Base-by-base conservation (phyloP, 2,888 invertebrate species). In the Choristoneura rosaceana region DNA sequence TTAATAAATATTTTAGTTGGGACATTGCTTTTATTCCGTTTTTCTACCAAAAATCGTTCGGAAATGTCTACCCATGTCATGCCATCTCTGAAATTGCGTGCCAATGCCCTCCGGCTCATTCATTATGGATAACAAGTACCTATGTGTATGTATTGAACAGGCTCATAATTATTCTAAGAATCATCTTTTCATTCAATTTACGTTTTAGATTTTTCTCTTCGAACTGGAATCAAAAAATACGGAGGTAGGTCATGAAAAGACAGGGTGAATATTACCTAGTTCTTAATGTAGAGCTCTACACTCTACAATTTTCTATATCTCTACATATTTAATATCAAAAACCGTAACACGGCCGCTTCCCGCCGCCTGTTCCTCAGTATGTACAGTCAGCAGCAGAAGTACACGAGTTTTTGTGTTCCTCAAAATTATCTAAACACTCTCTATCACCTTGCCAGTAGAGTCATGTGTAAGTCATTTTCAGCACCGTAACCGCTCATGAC, bases 21-120 rank as follows among this genome's bases (percentile, higher is more conserved):
- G 65, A 73, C 62, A 41, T 68, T 50, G 64, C 63, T 60, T 73
- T 76, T 73, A 70, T 71, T 77, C 79, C 69, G 74, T 75, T 77
- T 78, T 77, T 78, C 77, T 69, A 77, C 79, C 78, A 79, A 81
- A 80, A 80, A 79, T 75, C 78, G 81, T 82, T 76, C 78, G 77
- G 80, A 84, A 82, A 85, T 81, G 85, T 88, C 88, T 84, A 86
- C 84, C 87, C 81, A 79, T 79, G 84, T 87, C 81, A 83, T 76
- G 78, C 79, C 78, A 78, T 79, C 71, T 63, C 75, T 81, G 81
- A 82, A 81, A 76, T 79, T 75, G 71, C 74, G 77, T 75, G 78
- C 76, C 80, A 77, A 78, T 81, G 79, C 74, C 69, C 80, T 76
- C 69, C 75, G 78, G 75, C 78, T 74, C 64, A 77, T 81, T 81